Evolutionary conservation across 2,888 invertebrate genomes (phyloP), one percentile per base, ranked within the genome.

Genomic region (Dynastes maya): DNA sequence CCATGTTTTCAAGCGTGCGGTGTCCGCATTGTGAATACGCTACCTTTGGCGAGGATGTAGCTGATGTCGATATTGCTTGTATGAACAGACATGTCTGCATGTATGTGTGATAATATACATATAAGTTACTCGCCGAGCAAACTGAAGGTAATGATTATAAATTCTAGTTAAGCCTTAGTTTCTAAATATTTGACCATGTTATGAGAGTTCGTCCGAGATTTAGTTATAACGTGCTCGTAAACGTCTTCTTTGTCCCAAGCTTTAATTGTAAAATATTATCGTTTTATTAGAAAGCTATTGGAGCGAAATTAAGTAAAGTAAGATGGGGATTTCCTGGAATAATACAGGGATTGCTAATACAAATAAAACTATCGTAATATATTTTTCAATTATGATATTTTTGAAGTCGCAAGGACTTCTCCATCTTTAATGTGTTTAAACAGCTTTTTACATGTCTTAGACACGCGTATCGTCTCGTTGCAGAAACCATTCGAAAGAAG

Each of bases 91-190:
- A 16, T 16, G 51, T 68, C 13, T 45, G 16, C 3, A 13, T 22
- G 22, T n/a, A 51, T 68, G 27, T 51, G 29, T 53, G 16, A 2
- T 37, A 27, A 68, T 68, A 67, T 27, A 22, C 11, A 49, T 11
- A 16, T 40, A 22, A 49, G 67, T 37, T 55, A 37, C 6, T 72
- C 6, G 8, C 5, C 16, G 8, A 58, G 58, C 40, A 58, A 37
- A 58, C 58, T 58, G 58, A 58, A 58, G 37, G 40, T 53, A 72
- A 72, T 58, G 58, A 72, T 72, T 58, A 58, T 72, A 72, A 58
- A 72, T 40, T 58, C 72, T 58, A 40, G 37, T 72, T 72, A 58
- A 58, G 51, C 9, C 16, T 8, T 55, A 37, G 40, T 68, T 68
- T 29, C 51, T 29, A 51, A 68, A 68, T 68, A 68, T 68, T 68